Conservation (phyloP, 2,888 invertebrate species). For the Lapara coniferarum region DNA sequence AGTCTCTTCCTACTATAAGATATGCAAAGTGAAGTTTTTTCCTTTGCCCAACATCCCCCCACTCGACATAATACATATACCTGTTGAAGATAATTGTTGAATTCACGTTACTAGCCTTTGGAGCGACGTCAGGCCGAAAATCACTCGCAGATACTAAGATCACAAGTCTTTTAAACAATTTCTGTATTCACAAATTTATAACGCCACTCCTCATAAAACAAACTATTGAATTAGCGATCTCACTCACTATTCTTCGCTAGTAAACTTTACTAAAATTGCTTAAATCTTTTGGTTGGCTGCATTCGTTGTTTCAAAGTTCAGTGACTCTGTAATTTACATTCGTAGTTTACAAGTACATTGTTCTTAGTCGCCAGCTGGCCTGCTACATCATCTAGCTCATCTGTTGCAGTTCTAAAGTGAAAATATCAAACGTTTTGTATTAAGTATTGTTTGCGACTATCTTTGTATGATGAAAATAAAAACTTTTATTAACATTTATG, state of each 20-base stretch:
- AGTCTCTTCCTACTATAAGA: too few relatives aligned
- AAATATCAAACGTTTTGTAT: background rate
- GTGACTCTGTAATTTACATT: constrained; percentile 37
- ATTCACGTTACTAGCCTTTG: too few relatives aligned
- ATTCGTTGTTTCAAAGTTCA: constrained; percentile 39
- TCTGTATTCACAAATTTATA: constrained; percentile 20
- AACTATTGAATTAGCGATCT: constrained; percentile 48
- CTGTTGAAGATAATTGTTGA: too few relatives aligned
- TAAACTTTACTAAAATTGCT: constrained; percentile 40
- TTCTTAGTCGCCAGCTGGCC: constrained; percentile 39
- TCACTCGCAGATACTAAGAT: too few relatives aligned
- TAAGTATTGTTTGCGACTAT: background rate
- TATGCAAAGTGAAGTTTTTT: too few relatives aligned
- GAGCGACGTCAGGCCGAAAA: too few relatives aligned
- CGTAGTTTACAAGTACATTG: constrained; percentile 33
- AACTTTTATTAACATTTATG: too few relatives aligned
- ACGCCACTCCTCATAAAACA: constrained; percentile 35
- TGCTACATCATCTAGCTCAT: constrained; percentile 27
- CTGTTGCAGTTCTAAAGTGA: background rate
- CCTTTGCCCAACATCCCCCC: too few relatives aligned
- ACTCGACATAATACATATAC: too few relatives aligned
- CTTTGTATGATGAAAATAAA: background rate
- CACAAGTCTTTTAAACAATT: too few relatives aligned
- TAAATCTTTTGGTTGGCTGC: constrained; percentile 26
- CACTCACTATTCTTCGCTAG: constrained; percentile 38